phyloP scores from a whole-genome alignment of 2,113 vertebrate genomes.

The Sinocyclocheilus grahami region DNA sequence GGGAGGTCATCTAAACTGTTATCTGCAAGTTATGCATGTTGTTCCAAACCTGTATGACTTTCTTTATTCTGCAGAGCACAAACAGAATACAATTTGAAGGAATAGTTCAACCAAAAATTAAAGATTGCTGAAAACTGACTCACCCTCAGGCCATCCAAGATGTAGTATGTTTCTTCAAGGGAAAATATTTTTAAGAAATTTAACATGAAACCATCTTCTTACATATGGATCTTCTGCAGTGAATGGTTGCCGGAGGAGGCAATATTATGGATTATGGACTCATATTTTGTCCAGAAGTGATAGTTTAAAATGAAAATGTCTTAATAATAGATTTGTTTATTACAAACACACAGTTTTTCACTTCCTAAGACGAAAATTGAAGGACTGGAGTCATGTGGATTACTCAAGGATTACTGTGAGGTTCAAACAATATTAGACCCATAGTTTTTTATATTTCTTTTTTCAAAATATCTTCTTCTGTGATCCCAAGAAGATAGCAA shows the following conservation, averaged over 20 bases:
- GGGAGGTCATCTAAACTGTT: conserved; percentile 14
- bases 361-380: too few species aligned
- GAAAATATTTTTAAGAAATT: background rate
- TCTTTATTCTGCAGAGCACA: background rate
- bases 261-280: background rate
- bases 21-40: background rate
- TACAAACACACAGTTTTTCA: too few species aligned
- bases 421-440: background rate
- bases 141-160: background rate
- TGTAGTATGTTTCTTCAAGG: background rate
- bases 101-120: background rate
- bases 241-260: background rate
- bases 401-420: background rate
- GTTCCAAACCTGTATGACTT: background rate
- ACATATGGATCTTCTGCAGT: background rate
- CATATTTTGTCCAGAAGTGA: background rate
- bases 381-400: background rate
- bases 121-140: background rate
- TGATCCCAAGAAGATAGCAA: background rate
- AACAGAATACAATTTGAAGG: background rate
- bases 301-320: background rate
- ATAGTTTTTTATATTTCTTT: background rate
- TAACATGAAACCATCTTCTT: background rate
- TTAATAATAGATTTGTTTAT: background rate
- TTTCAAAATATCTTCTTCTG: background rate